Conservation (phyloP, 1,140 invertebrate species). For the Plectrocnemia conspersa region DNA sequence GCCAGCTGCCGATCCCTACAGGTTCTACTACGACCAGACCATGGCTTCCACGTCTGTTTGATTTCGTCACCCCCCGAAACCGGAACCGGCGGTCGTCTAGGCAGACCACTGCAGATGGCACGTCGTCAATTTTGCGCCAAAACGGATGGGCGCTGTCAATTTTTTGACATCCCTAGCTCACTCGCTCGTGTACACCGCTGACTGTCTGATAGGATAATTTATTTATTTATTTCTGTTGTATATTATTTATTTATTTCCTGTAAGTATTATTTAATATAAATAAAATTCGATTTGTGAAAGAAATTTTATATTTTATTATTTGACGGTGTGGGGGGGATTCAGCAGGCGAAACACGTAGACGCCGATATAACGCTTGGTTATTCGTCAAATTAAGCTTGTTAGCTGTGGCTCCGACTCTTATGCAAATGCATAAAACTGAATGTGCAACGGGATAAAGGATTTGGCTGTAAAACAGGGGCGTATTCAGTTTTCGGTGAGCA, state of each 20-base stretch:
- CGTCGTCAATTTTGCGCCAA: constrained; percentile 37
- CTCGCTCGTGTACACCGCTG: constrained; percentile 18
- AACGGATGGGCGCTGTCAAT: constrained; percentile 24
- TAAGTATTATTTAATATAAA: constrained; percentile 8
- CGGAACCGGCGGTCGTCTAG: constrained; percentile 42
- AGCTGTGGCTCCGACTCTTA: constrained; percentile 2
- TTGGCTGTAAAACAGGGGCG: background rate
- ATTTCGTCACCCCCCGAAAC: constrained; percentile 40
- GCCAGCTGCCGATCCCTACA: constrained; percentile 50
- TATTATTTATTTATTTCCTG: constrained; percentile 32
- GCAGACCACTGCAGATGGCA: constrained; percentile 38
- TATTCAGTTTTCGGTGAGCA: background rate
- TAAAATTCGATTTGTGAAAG: constrained; percentile 1
- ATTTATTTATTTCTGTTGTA: constrained; percentile 37
- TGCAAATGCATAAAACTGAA: constrained; percentile 4
- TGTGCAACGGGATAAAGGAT: constrained; percentile 2
- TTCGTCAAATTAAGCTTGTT: constrained; percentile 24
- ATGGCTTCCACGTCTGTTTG: constrained; percentile 46
- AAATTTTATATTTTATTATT: constrained; percentile 5
- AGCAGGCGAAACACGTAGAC: constrained; percentile 12
- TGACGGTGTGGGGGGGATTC: background rate
- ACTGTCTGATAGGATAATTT: constrained; percentile 32
- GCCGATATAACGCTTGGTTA: constrained; percentile 12
- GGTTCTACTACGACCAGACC: constrained; percentile 51
- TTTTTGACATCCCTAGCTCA: constrained; percentile 14